Evolutionary conservation across 2,797 vertebrate species (phyloP), one percentile per base, ranked within the genome.

Genomic region (Tympanoctomys barrerae): DNA sequence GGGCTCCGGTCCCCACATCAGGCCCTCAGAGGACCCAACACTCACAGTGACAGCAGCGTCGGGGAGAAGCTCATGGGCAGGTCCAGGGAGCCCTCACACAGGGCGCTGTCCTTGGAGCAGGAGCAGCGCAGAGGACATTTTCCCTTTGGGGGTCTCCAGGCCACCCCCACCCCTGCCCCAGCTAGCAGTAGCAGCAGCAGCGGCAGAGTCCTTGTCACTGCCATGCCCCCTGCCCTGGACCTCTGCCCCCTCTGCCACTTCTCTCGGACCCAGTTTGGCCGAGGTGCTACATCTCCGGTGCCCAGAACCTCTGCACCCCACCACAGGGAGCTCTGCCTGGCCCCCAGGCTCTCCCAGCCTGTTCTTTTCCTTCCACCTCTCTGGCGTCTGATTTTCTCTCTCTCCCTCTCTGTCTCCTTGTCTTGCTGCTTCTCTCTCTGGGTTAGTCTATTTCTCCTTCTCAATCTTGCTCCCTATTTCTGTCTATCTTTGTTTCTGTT

Each of bases 1-100:
- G 88, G 46, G 39, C 61, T 42, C 77, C 89, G 28, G 7, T 5
- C 68, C 78, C 73, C 85, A 84, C 52, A 87, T 62, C 19, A 8
- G 89, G 77, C 54, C 80, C 90, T 12, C 62, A 16, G 75, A 68
- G 52, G 91, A 52, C 83, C 85, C n/a, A 66, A 42, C 90, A 97
- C 98, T 98, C 98, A 98, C 98, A 98, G 97, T 24, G 98, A 98
- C 95, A 98, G 96, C 85, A 98, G 97, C 88, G 96, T 94, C 0
- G 94, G 94, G 57, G 98, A 94, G 97, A 98, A 97, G 49, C 81
- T 98, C 66, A 92, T 95, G 0, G 98, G 98, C 81, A 98, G 97
- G 62, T 97, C 97, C n/a, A 24, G 78, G 90, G 97, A 94, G 52
- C 97, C 97, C 81, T 98, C 98, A 42, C 98, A 98, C 62, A 98